Evolutionary conservation across 2,888 invertebrate species (phyloP), one percentile per base, ranked within the genome.

Genomic region (Thereva nobilitata): DNA sequence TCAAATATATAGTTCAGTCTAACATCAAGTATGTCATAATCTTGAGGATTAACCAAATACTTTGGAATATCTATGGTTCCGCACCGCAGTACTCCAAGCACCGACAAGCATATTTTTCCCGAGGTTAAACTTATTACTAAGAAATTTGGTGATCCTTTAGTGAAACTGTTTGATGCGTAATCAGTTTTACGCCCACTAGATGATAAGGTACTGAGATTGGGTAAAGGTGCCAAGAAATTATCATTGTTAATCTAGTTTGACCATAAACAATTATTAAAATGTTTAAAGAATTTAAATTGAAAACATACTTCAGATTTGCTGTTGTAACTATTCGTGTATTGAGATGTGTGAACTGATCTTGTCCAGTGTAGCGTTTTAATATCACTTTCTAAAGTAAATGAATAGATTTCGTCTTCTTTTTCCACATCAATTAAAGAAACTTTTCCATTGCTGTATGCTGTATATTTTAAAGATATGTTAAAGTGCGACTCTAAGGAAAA

Each of bases 61-160:
- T 86, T 81, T 4, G 83, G 81, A 38, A 87, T 76, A 73, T 86
- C 82, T 68, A 93, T 84, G 6, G 84, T 85, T 4, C 92, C 91
- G 77, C 91, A 90, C 35, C 90, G 89, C 75, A 93, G 90, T 75
- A 92, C 87, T 10, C 96, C 96, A 80, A 93, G 92, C 4, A 94
- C 88, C 76, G 89, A 89, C 75, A 95, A 83, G 77, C 86, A 85
- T 54, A 91, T 83, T 72, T 86, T 84, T 0, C 94, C 93, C 71
- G 86, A 84, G 63, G 86, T 86, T 75, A 91, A 89, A 8, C 93
- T 93, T 63, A 93, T 85, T 71, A 94, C 78, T n/a, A 95, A 79
- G 76, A 93, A 85, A 77, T 90, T 93, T 9, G 94, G 82, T 10
- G 86, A 81, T 70, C 87, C 85, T 76, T 87, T 88, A 1, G 85